Evolutionary conservation across 2,888 invertebrate genomes (phyloP).

Genomic region (Oegoconia quadripuncta): DNA sequence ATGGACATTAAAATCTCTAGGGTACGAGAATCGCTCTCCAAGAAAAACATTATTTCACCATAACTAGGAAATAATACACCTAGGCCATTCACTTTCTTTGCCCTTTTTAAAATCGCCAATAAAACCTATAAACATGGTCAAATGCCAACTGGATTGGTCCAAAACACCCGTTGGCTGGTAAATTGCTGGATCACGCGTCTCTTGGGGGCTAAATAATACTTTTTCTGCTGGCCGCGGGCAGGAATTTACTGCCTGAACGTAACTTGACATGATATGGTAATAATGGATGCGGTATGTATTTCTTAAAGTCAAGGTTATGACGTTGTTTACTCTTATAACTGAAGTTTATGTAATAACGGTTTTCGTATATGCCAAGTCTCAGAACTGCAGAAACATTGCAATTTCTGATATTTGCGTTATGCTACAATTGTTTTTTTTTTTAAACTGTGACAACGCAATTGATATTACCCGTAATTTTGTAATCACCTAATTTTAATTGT

Average conservation of each 20-base stretch:
- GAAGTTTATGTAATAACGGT: too few species aligned
- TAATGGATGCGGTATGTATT: constrained; percentile 24
- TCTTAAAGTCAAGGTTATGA: too few species aligned
- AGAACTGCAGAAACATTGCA: too few species aligned
- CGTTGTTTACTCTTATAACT: too few species aligned
- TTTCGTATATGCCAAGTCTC: too few species aligned
- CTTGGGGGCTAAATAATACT: constrained; percentile 45
- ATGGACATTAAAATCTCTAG: too few species aligned
- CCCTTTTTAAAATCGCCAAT: constrained; percentile 24
- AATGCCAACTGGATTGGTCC: constrained; percentile 30
- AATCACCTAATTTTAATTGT: too few species aligned
- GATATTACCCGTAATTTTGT: too few species aligned
- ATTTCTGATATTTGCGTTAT: too few species aligned
- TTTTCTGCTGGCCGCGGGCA: constrained; percentile 51
- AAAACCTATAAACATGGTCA: constrained; percentile 23
- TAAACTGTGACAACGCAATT: too few species aligned
- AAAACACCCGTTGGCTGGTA: constrained; percentile 36
- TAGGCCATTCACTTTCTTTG: constrained; percentile 22
- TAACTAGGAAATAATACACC: neutral
- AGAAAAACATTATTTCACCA: neutral
- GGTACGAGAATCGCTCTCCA: constrained; percentile 4
- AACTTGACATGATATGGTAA: constrained; percentile 16
- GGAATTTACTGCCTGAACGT: constrained; percentile 42
- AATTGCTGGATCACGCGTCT: constrained; percentile 51
- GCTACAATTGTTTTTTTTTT: too few species aligned